phyloP scores from a whole-genome alignment of 2,888 invertebrate genomes.

The Pseudococcus jackbeardsleyi region DNA sequence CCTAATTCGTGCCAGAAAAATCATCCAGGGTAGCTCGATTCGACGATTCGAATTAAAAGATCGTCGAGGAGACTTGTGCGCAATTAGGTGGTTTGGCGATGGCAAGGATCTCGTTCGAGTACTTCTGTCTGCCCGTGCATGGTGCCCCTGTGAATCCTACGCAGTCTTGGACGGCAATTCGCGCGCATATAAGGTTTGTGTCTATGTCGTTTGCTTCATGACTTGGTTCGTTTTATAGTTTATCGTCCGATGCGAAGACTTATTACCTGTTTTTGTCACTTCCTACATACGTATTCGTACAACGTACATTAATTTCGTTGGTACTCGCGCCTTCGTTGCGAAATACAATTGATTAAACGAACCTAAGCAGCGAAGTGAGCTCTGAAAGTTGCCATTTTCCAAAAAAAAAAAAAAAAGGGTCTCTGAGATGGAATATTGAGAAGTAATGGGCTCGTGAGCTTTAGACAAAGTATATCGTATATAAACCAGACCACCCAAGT shows the following conservation, averaged over 20 bases:
- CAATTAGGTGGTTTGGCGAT: background rate
- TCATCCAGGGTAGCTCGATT: no score
- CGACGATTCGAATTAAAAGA: no score
- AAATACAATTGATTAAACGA: background rate
- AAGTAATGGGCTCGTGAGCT: background rate
- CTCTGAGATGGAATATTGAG: background rate
- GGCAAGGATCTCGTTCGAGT: background rate
- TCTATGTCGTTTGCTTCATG: background rate
- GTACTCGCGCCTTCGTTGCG: background rate
- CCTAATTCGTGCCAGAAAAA: no score
- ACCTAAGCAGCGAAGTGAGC: background rate
- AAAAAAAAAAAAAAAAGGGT: background rate
- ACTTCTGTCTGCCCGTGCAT: background rate
- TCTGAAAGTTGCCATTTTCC: background rate
- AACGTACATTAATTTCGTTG: slow-evolving; percentile 64
- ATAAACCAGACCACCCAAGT: slow-evolving; percentile 12
- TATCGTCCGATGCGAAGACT: slow-evolving; percentile 54
- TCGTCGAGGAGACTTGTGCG: no score
- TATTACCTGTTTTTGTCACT: slow-evolving; percentile 65
- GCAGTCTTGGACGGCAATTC: slow-evolving; percentile 46
- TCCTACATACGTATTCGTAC: slow-evolving; percentile 64
- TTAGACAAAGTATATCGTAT: background rate
- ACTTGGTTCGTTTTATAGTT: background rate
- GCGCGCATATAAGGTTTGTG: slow-evolving; percentile 56
- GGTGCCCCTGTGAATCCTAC: slow-evolving; percentile 56